A percentile compares a stretch with the other conserved stretches of the same genome.
These are phyloP conservation scores for Tenodera sinensis DNA, from an alignment of 2,888 invertebrate species.

Conservation along the genomic window DNA sequence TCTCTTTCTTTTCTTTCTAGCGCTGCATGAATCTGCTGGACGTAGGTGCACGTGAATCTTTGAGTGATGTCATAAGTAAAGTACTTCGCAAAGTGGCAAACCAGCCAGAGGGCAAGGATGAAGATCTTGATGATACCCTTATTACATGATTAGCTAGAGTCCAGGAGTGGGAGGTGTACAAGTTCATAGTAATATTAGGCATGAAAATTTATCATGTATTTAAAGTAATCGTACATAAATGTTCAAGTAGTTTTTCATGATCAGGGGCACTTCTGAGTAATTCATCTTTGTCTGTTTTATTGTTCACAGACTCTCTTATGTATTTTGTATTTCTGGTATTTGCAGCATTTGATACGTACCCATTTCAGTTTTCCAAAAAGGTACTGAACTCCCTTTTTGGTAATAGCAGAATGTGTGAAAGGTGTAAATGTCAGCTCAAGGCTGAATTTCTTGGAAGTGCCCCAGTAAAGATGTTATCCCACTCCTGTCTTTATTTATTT, in stretches of 20 bases:
- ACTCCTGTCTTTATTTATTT: background rate
- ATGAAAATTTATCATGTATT: background rate
- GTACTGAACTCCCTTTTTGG: background rate
- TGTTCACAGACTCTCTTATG: background rate
- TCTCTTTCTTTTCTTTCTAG: conserved; percentile 43
- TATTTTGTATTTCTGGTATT: background rate
- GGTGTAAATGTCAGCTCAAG: background rate
- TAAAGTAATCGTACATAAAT: background rate
- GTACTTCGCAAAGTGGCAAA: conserved; percentile 74
- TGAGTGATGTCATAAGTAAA: conserved; percentile 85
- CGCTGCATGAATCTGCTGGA: conserved; percentile 74
- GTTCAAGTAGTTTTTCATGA: conserved; percentile 13
- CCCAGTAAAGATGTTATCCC: conserved; percentile 12
- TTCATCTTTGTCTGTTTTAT: conserved; percentile 1
- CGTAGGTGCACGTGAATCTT: conserved; percentile 81
- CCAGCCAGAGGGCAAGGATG: conserved; percentile 80
- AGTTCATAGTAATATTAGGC: background rate
- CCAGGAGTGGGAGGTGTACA: conserved; percentile 2
- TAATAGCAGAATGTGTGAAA: background rate
- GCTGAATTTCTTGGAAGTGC: conserved; percentile 29
- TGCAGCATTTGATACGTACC: background rate
- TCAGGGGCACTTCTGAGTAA: conserved; percentile 26
- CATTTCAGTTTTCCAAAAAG: background rate
- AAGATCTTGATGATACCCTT: conserved; percentile 89
- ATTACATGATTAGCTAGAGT: conserved; percentile 61